A percentile compares a stretch with the other conserved stretches of the same genome.
phyloP scores from a whole-genome alignment of 2,888 invertebrate species.

The Horisme vitalbata region DNA sequence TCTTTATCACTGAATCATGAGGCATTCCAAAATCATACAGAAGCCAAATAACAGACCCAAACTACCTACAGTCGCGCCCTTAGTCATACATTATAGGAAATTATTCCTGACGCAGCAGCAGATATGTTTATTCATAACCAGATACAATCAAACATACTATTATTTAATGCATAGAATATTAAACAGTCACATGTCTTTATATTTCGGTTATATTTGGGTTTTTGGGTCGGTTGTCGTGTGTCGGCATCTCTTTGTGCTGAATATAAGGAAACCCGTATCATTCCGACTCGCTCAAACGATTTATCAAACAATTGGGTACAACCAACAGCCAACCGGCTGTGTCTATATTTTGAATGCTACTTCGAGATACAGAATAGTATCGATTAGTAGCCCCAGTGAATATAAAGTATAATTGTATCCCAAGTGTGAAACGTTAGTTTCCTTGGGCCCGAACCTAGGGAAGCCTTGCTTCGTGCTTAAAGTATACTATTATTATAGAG shows the following conservation, averaged over 20 bases:
- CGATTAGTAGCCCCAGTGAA: too few species aligned
- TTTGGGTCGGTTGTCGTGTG: constrained; percentile 34
- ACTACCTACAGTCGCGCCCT: constrained; percentile 15
- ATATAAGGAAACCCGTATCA: constrained; percentile 54
- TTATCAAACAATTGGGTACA: constrained; percentile 40
- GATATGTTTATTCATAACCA: constrained; percentile 22
- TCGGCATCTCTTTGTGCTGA: constrained; percentile 41
- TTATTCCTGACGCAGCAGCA: constrained; percentile 15
- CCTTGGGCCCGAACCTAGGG: too few species aligned
- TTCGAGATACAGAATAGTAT: too few species aligned
- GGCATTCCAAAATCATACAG: too few species aligned
- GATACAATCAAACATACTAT: constrained; percentile 21
- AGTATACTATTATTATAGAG: too few species aligned
- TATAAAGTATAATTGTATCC: too few species aligned
- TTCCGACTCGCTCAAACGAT: constrained; percentile 52
- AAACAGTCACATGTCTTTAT: constrained; percentile 33
- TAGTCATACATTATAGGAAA: constrained; percentile 14
- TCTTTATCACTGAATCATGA: too few species aligned
- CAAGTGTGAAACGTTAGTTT: too few species aligned
- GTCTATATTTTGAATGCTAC: too few species aligned
- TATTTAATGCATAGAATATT: constrained; percentile 28
- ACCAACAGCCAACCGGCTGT: too few species aligned
- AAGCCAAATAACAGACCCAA: too few species aligned
- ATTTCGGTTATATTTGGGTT: constrained; percentile 44
- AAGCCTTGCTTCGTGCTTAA: too few species aligned